These are phyloP conservation scores for Pluvialis apricaria DNA, from an alignment of 2,113 vertebrate genomes.

Conservation along the genomic window DNA sequence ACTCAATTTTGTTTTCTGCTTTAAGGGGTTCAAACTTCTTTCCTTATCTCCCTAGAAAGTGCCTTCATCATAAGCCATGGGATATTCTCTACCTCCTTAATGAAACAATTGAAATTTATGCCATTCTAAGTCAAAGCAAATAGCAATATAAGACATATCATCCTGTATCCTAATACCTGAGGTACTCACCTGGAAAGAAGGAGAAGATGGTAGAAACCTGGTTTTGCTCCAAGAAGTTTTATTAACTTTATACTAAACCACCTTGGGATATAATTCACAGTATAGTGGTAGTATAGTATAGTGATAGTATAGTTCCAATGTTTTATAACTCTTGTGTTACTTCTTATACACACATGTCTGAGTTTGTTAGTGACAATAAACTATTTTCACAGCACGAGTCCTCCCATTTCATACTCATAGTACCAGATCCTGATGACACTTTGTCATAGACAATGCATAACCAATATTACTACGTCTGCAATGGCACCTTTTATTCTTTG, in stretches of 20 bases:
- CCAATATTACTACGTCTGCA: not conserved
- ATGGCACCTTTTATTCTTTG: not conserved
- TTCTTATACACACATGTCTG: not conserved
- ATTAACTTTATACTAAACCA: not conserved
- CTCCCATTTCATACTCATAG: not conserved
- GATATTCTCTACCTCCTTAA: not conserved
- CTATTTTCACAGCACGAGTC: not conserved
- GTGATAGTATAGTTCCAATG: not conserved
- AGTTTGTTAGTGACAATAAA: not conserved
- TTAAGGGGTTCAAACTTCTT: not conserved
- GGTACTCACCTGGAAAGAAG: not conserved
- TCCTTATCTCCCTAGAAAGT: not conserved
- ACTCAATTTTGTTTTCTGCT: not conserved
- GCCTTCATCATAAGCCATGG: not conserved
- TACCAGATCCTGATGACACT: not conserved
- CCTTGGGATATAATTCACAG: not conserved
- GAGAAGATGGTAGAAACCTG: not conserved
- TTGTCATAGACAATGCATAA: not conserved
- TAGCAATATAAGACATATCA: not conserved
- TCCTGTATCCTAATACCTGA: not conserved
- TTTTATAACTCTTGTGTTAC: not conserved
- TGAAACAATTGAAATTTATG: not conserved
- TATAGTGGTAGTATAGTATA: not conserved
- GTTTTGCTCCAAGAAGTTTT: not conserved
- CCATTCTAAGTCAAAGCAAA: not conserved